Evolutionary conservation across 2,113 vertebrate genomes (phyloP).

Genomic region (Gambusia holbrooki): DNA sequence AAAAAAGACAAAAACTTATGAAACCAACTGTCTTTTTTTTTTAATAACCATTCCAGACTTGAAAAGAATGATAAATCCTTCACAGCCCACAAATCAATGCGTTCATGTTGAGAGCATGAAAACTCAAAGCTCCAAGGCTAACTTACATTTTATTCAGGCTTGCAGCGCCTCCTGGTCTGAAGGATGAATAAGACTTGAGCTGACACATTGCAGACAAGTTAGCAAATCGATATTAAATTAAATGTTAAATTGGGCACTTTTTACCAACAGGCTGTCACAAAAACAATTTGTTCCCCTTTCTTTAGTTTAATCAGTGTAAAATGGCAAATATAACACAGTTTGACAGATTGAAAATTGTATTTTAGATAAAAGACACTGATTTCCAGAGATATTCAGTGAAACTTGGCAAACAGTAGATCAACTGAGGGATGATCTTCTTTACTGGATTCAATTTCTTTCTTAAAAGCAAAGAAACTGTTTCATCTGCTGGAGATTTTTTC

Average conservation of each 20-base stretch:
- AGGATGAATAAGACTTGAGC: too few species aligned
- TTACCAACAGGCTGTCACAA: not conserved
- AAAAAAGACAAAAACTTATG: too few species aligned
- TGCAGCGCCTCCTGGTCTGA: too few species aligned
- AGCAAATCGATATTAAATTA: not conserved
- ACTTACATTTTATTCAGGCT: too few species aligned
- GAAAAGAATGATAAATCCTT: not conserved
- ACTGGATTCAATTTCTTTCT: not conserved
- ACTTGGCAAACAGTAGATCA: not conserved
- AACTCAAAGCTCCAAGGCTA: not conserved
- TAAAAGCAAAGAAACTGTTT: not conserved
- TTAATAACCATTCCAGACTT: not conserved
- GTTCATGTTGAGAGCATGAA: not conserved
- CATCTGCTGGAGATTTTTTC: too few species aligned
- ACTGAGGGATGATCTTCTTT: too few species aligned
- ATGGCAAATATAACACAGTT: not conserved
- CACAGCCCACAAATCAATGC: not conserved
- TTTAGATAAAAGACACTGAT: not conserved
- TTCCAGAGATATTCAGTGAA: not conserved
- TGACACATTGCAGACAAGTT: not conserved
- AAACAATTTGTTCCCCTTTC: not conserved
- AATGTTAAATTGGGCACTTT: not conserved
- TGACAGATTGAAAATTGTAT: not conserved
- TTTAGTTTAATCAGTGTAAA: not conserved
- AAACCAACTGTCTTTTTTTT: not conserved